Evolutionary conservation across 2,888 invertebrate genomes (phyloP).

Genomic region (Unio delphinus): DNA sequence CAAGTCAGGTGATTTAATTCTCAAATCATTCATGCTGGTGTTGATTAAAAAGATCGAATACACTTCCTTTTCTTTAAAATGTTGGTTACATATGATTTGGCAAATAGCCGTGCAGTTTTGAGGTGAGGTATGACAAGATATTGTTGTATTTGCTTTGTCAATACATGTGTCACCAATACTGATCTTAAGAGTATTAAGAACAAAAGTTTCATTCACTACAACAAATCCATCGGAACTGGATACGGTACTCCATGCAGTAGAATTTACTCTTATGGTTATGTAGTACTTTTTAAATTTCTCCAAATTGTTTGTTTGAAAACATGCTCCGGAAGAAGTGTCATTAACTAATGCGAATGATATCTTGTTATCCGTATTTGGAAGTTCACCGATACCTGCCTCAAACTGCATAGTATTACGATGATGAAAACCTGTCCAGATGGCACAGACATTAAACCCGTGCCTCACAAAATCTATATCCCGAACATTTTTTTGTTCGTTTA

Average conservation of each 20-base stretch:
- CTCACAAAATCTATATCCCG: constrained; percentile 12
- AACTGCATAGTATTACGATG: constrained; percentile 13
- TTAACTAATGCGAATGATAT: constrained; percentile 1
- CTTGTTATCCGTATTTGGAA: constrained; percentile 9
- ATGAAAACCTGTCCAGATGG: constrained; percentile 19
- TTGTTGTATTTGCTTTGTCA: no score
- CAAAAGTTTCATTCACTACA: neutral
- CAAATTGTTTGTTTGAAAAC: constrained; percentile 4
- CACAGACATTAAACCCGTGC: constrained; percentile 3
- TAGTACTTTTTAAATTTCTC: constrained; percentile 4
- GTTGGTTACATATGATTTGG: no score
- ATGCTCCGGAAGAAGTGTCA: neutral
- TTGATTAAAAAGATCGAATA: no score
- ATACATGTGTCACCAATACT: no score
- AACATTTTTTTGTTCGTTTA: no score
- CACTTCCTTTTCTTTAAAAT: no score
- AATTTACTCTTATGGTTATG: constrained; percentile 9
- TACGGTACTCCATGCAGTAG: constrained; percentile 8
- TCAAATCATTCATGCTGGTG: no score
- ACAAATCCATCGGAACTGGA: constrained; percentile 15
- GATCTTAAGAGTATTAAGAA: neutral
- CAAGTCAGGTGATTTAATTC: no score
- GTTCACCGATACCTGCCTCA: constrained; percentile 14
- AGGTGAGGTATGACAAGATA: no score
- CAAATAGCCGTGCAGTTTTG: no score